Percentiles rank a stretch among this genome's conserved stretches.
These are phyloP conservation scores for Ophion costatus DNA, from an alignment of 2,888 invertebrate species.

Conservation along the genomic window DNA sequence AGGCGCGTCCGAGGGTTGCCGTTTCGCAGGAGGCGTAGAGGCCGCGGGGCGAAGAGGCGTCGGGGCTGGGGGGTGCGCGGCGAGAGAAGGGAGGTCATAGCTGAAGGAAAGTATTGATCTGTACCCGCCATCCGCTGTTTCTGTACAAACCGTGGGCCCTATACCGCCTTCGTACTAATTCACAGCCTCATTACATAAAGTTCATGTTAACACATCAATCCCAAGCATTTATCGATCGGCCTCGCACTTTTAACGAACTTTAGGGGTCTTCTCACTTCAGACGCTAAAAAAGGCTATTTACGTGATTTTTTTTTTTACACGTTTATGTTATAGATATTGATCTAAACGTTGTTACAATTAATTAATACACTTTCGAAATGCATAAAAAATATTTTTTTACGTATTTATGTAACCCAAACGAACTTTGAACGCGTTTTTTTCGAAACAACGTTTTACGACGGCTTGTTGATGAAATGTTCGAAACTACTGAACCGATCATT, in stretches of 20 bases:
- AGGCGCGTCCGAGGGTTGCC: constrained; percentile 67
- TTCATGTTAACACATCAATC: constrained; percentile 48
- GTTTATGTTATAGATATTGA: too few species aligned
- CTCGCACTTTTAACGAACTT: constrained; percentile 13
- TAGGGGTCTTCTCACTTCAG: background rate
- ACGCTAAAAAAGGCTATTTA: too few species aligned
- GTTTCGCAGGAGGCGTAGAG: constrained; percentile 50
- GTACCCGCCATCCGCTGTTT: constrained; percentile 81
- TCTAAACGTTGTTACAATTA: too few species aligned
- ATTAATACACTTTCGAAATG: too few species aligned
- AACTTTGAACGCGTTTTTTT: too few species aligned
- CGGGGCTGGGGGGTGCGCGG: constrained; percentile 67
- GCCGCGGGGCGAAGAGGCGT: constrained; percentile 67
- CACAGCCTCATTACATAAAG: constrained; percentile 69
- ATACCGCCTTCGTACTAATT: constrained; percentile 78
- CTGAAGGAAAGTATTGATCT: constrained; percentile 84
- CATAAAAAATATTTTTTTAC: too few species aligned
- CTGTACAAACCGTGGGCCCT: constrained; percentile 74
- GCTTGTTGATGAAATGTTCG: too few species aligned
- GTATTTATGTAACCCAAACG: too few species aligned
- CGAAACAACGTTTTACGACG: too few species aligned
- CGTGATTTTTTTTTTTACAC: too few species aligned
- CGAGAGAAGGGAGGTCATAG: constrained; percentile 77
- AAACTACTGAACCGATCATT: too few species aligned
- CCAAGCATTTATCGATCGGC: background rate